These are phyloP conservation scores for Echinops telfairi DNA, from an alignment of 2,113 vertebrate genomes.

Conservation along the genomic window DNA sequence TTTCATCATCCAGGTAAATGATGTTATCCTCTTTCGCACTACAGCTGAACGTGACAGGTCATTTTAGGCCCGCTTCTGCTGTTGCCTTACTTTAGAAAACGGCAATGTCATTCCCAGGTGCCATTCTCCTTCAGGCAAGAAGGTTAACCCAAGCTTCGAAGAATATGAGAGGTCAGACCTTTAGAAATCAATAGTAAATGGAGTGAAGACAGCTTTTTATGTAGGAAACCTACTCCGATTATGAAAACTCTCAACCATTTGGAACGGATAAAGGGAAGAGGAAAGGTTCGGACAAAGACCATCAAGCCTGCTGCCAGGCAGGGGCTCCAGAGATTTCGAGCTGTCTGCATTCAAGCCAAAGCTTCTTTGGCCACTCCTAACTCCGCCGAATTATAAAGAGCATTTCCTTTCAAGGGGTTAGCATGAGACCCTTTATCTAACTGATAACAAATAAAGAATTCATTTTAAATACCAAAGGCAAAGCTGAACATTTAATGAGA, in stretches of 20 bases:
- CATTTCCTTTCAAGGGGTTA: constrained; percentile 77
- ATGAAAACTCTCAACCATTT: constrained; percentile 76
- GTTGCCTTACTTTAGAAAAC: constrained; percentile 81
- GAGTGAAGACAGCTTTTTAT: constrained; percentile 81
- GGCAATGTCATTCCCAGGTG: constrained; percentile 82
- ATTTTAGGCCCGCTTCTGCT: constrained; percentile 63
- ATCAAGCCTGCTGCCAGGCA: constrained; percentile 37
- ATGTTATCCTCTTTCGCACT: constrained; percentile 61
- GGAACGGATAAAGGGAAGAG: constrained; percentile 60
- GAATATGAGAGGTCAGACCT: constrained; percentile 81
- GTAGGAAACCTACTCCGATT: constrained; percentile 82
- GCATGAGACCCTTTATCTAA: constrained; percentile 1
- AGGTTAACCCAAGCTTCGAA: constrained; percentile 82
- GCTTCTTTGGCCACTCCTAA: constrained; percentile 71
- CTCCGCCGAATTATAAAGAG: constrained; percentile 75
- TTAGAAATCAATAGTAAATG: constrained; percentile 85
- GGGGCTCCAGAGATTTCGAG: constrained; percentile 72
- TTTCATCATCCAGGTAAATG: constrained; percentile 69
- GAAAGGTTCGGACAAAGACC: constrained; percentile 79
- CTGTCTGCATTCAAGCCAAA: constrained; percentile 72
- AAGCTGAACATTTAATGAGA: constrained; percentile 6
- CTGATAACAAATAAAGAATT: constrained; percentile 25
- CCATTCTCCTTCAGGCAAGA: constrained; percentile 84
- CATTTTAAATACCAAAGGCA: not conserved
- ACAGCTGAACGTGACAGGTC: constrained; percentile 68